Evolutionary conservation across 2,113 vertebrate genomes (phyloP).

Genomic region (Marmota flaviventris): DNA sequence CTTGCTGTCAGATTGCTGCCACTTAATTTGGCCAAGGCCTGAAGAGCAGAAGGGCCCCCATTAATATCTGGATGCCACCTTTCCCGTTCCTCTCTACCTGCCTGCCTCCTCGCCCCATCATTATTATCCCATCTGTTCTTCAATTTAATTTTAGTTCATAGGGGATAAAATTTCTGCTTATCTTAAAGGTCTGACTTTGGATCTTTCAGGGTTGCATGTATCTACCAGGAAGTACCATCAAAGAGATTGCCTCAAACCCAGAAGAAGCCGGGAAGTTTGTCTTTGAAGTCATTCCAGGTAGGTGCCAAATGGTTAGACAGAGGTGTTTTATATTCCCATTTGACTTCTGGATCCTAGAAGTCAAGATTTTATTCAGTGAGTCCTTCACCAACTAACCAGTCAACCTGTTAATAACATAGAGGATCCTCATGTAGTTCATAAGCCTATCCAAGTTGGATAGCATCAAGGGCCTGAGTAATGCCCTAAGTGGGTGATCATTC

Average conservation of each 20-base stretch:
- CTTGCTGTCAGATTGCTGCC: background rate
- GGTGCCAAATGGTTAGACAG: conserved; percentile 68
- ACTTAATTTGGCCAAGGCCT: background rate
- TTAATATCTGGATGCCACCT: background rate
- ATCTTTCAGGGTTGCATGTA: conserved; percentile 91
- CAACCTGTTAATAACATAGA: background rate
- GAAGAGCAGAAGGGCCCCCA: background rate
- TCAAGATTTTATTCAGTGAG: background rate
- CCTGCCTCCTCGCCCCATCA: background rate
- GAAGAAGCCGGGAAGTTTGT: conserved; percentile 95
- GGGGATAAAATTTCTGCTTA: background rate
- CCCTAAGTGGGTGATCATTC: background rate
- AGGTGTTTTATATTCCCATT: background rate
- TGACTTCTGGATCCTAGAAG: conserved; percentile 18
- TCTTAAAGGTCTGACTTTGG: conserved; percentile 49
- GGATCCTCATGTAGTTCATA: background rate
- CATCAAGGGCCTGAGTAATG: background rate
- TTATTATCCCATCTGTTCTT: background rate
- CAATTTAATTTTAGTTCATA: background rate
- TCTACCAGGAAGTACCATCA: conserved; percentile 92
- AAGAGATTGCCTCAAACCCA: conserved; percentile 90
- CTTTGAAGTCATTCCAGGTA: conserved; percentile 96
- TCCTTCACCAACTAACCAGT: background rate
- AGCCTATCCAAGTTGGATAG: background rate
- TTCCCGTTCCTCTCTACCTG: background rate